Percentiles rank a stretch among this genome's conserved stretches.
Evolutionary conservation across 35 echinoderm and acorn worm species (phyloP).

Genomic region (Lytechinus pictus): DNA sequence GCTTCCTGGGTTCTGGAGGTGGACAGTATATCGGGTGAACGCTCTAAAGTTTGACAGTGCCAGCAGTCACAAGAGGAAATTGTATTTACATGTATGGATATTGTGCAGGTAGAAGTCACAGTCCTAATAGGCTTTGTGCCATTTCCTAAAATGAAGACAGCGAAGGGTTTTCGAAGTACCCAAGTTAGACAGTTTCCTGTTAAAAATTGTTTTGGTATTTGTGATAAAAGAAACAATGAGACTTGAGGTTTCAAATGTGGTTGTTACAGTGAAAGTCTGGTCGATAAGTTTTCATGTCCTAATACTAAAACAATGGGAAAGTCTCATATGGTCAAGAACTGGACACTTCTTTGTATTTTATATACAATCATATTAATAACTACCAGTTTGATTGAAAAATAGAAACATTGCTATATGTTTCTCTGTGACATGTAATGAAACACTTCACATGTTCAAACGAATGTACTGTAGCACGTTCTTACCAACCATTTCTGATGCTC

Average conservation of each 20-base stretch:
- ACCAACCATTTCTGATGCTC: neutral
- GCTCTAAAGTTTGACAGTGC: neutral
- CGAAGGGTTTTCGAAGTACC: neutral
- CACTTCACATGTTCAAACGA: neutral
- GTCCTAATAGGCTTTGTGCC: neutral
- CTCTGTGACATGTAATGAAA: neutral
- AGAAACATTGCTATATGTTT: neutral
- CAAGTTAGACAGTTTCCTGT: neutral
- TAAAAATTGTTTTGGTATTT: neutral
- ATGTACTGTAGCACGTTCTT: neutral
- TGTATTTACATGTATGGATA: neutral
- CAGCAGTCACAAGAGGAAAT: neutral
- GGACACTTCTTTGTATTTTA: constrained; percentile 18
- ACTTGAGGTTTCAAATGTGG: neutral
- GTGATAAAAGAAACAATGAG: neutral
- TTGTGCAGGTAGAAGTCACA: neutral
- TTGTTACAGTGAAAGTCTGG: neutral
- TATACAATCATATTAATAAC: neutral
- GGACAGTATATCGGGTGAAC: constrained; percentile 51
- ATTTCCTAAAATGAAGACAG: neutral
- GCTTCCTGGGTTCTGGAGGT: constrained; percentile 28
- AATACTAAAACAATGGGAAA: neutral
- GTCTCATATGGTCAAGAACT: neutral
- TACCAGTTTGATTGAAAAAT: neutral
- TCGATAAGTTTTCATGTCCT: neutral